Base-by-base conservation (phyloP, 2,888 invertebrate species). In the Cryptosula pallasiana region DNA sequence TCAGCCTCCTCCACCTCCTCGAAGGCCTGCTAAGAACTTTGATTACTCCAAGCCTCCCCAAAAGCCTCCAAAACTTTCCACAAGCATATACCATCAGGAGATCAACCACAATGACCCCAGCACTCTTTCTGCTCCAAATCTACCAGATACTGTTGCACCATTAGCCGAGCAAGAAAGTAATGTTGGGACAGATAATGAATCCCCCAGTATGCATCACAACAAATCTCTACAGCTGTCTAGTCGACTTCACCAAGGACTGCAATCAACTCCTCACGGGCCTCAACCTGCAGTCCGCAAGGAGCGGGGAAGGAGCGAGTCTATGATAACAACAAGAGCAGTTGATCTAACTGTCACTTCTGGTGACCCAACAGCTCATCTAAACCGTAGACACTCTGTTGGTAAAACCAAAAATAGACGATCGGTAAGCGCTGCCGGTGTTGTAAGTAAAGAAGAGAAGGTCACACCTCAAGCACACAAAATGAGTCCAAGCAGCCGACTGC, bases 271-370 rank as follows among this genome's bases (percentile, higher is more conserved):
- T 45, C 45, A 20, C 9, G 20, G 9, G 20, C 45, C 45, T 45
- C 45, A 27, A 63, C 29, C 63, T 2, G 13, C 16, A 16, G 34
- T 25, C 13, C 63, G 63, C 16, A 63, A 63, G 32, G 63, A 63
- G 9, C 63, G 63, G 29, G 3, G 29, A 27, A 63, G 63, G 3
- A 27, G 27, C 2, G 20, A 20, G 9, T 32, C 27, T 25, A 29
- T 27, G 9, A 27, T 63, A 29, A 5, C 63, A 2, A 2, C 63
- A 9, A 63, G n/a, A 32, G 63, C 29, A n/a, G 63, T 29, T 16
- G 63, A 63, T 32, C 20, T 63, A 27, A 63, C 63, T 25, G 63
- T 63, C 32, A 63, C 63, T 5, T 63, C 63, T 32, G 63, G 63
- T 27, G 63, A 63, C 32, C 63, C 32, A 32, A 32, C 63, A 63